Evolutionary conservation across 2,797 vertebrate species (phyloP).

Genomic region (Ispidina lecontei): DNA sequence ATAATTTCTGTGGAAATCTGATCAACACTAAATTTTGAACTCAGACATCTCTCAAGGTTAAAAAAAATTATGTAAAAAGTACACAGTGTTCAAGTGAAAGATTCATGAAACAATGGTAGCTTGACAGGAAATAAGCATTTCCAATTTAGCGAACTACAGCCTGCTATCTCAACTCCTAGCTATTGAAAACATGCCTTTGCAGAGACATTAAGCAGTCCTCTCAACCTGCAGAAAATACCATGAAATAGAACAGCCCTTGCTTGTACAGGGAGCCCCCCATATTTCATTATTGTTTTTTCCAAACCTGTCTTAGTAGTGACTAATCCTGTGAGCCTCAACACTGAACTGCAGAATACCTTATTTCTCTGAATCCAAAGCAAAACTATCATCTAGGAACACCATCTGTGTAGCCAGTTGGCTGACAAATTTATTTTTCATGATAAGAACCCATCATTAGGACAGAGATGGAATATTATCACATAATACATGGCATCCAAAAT

Average conservation of each 20-base stretch:
- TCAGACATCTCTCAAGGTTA: not conserved
- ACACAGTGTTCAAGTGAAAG: not conserved
- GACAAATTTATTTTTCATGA: slow-evolving; percentile 1
- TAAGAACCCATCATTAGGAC: not conserved
- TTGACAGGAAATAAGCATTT: not conserved
- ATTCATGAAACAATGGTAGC: not conserved
- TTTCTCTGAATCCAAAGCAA: not conserved
- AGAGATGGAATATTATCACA: not conserved
- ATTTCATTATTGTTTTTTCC: not conserved
- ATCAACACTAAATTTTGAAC: not conserved
- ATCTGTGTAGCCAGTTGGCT: not conserved
- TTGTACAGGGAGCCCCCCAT: not conserved
- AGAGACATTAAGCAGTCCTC: not conserved
- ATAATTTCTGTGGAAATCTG: not conserved
- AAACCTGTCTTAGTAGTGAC: not conserved
- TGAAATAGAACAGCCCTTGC: not conserved
- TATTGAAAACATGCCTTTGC: not conserved
- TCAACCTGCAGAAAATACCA: not conserved
- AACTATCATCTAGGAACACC: not conserved
- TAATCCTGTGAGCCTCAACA: not conserved
- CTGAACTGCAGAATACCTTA: not conserved
- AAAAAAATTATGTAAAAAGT: not conserved
- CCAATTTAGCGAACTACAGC: not conserved
- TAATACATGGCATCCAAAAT: not conserved
- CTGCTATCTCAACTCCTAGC: not conserved